phyloP scores from a whole-genome alignment of 2,113 vertebrate genomes.

The Zosterops borbonicus region DNA sequence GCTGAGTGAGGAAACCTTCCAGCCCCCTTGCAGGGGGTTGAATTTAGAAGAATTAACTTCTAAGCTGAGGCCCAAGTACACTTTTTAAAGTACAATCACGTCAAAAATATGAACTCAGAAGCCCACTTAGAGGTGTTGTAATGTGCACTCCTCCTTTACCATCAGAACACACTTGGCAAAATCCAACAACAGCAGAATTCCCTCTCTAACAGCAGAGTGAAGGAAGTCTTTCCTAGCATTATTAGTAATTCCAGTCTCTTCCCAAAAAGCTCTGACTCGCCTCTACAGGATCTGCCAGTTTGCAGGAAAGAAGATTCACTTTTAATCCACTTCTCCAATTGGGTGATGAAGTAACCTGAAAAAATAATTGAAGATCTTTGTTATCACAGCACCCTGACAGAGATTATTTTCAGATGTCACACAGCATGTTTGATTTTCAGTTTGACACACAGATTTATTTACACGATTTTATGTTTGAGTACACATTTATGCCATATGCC shows the following conservation, averaged over 20 bases:
- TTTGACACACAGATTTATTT: background rate
- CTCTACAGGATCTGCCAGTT: conserved; percentile 83
- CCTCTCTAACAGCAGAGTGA: background rate
- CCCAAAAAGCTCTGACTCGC: conserved; percentile 71
- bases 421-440: background rate
- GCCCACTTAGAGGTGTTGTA: background rate
- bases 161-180: background rate
- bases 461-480: background rate
- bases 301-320: conserved; percentile 81
- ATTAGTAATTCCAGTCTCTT: background rate
- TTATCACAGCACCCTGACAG: background rate
- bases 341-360: conserved; percentile 76
- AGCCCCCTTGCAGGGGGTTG: background rate
- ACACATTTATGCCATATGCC: background rate
- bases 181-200: background rate
- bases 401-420: background rate
- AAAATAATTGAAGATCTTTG: background rate
- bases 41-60: background rate
- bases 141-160: background rate
- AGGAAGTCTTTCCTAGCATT: background rate
- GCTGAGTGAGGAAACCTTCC: background rate
- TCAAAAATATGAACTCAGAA: background rate
- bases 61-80: background rate
- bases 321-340: conserved; percentile 77
- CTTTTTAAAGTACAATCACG: background rate